Base-by-base conservation (phyloP, 2,888 invertebrate species). In the Diaprepes abbreviatus region DNA sequence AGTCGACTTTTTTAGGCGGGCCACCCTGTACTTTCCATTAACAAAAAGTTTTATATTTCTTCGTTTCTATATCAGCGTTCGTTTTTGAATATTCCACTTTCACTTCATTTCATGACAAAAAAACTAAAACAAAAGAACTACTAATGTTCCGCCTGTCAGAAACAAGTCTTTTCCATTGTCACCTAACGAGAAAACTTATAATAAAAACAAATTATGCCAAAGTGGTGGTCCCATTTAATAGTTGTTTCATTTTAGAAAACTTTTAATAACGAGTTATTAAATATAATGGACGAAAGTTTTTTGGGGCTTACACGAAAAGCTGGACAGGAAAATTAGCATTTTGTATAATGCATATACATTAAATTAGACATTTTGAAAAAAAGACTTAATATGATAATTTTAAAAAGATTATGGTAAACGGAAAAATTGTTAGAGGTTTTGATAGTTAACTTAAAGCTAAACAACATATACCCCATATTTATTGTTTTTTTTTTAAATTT, bases 251-350 rank as follows among this genome's bases (percentile, higher is more conserved):
- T 68, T 63, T 45, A 57, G 68, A 58, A 66, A 67, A 68, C 63
- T 68, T 68, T 68, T 68, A 68, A 68, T 68, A 63, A 63, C 62
- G 48, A 19, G 58, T 63, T 57, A 63, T 68, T 68, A 68, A 68
- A 68, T 68, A 19, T 68, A 68, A 68, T 68, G 68, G 63, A 57
- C 43, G 31, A 45, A 62, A 62, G 50, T 36, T 63, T 48, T 43
- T 43, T 24, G 24, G n/a, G 10, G 62, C 50, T 48, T 63, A 38
- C 50, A 62, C 54, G 62, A 50, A 55, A 12, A 10, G 45, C 9
- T 60, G 59, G 62, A 55, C 59, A 45, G 62, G 45, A 17, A 62
- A 62, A 67, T 67, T 67, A 62, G 24, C 45, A 54, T 62, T 62
- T 67, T 45, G 48, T 33, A 40, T 54, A 67, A 43, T 58, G 5